Evolutionary conservation across 2,888 invertebrate genomes (phyloP), one percentile per base, ranked within the genome.

Genomic region (Polylopha cassiicola): DNA sequence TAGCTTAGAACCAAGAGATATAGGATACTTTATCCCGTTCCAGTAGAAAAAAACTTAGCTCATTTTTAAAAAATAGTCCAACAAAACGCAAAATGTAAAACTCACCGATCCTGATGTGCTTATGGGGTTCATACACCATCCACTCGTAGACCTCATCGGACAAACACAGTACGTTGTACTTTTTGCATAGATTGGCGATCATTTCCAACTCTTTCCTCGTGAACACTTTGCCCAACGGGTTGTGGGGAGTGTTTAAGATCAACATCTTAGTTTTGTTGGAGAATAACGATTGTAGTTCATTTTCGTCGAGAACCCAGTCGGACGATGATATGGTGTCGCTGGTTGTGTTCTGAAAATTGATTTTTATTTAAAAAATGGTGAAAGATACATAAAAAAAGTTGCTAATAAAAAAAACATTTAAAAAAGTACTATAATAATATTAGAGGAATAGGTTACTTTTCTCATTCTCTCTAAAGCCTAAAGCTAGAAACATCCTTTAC

Each of bases 121-220:
- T 86, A 15, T 89, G 87, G 0, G 93, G 92, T 61, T 93, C 89
- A 61, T 92, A 98, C 6, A 95, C 93, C 70, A 99, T 89, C 97
- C 98, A 99, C 73, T 99, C 99, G 57, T 99, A 99, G 0, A 99
- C 99, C 75, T 99, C 99, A 75, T 99, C 99, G 1, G 97, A 92
- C 10, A 99, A 78, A 39, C 97, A 97, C 4, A 99, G 79, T 2
- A 94, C 93, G 69, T 99, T 92, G 88, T 95, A 92, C 64, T 98
- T 95, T 66, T 93, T 93, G 71, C 98, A 98, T 39, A 99, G 79
- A 50, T 92, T 87, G 0, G 97, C 97, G 51, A 99, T 94, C 47
- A 89, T 65, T 53, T 89, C 84, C 48, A 95, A 66, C 70, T 96
- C 95, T 1, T 89, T 73, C 18, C 64, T 51, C 0, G 87, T 89